Evolutionary conservation across 2,888 invertebrate genomes (phyloP).

Genomic region (Epicampocera succincta): DNA sequence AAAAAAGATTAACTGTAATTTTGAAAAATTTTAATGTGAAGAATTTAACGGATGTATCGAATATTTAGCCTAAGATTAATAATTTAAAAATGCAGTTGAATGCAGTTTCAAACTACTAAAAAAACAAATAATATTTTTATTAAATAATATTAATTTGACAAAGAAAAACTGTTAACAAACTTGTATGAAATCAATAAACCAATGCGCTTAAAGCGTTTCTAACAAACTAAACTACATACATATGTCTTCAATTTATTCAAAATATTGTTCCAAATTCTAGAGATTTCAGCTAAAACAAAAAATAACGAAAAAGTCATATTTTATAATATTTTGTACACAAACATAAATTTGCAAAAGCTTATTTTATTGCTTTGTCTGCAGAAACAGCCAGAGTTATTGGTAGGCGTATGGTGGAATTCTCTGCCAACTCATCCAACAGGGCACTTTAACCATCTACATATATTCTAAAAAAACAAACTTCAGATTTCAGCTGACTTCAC

Average conservation of each 20-base stretch:
- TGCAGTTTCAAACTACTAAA: constrained; percentile 41
- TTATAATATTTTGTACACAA: too few species aligned
- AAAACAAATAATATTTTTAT: constrained; percentile 7
- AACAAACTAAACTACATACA: constrained; percentile 54
- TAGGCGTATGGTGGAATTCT: too few species aligned
- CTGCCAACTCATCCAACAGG: too few species aligned
- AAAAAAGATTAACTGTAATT: constrained; percentile 32
- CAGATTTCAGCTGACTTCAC: too few species aligned
- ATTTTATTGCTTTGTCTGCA: too few species aligned
- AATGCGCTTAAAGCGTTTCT: constrained; percentile 64
- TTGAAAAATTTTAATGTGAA: constrained; percentile 5
- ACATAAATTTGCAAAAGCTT: too few species aligned
- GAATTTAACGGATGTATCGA: constrained; percentile 54
- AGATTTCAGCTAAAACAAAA: not conserved
- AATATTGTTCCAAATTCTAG: not conserved
- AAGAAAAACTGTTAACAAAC: constrained; percentile 61
- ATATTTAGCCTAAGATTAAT: constrained; percentile 62
- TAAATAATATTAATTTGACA: constrained; percentile 16
- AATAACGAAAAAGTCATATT: too few species aligned
- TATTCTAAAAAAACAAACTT: too few species aligned
- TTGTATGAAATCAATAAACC: constrained; percentile 56
- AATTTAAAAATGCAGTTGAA: constrained; percentile 6
- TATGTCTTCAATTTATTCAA: constrained; percentile 6
- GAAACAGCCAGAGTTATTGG: too few species aligned
- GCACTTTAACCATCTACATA: too few species aligned